These are phyloP conservation scores for Drosophila insularis DNA, from an alignment of 1,140 invertebrate genomes.

Conservation along the genomic window DNA sequence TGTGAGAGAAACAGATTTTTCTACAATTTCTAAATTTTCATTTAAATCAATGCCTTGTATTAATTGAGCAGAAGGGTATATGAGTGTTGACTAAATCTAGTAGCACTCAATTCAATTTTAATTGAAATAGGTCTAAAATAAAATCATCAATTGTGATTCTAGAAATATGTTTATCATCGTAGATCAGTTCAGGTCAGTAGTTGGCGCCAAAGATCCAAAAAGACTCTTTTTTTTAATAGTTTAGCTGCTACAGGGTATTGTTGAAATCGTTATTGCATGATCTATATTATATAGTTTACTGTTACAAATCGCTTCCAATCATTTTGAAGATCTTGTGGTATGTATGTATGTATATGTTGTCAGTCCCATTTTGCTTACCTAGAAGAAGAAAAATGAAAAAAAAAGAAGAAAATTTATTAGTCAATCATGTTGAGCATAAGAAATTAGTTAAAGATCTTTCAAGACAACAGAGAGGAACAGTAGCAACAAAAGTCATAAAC, in stretches of 20 bases:
- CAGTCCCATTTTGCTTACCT: conserved; percentile 55
- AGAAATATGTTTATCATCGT: no score
- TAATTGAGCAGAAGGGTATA: not conserved
- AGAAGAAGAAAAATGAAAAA: conserved; percentile 35
- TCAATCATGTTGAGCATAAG: conserved; percentile 38
- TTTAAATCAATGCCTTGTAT: not conserved
- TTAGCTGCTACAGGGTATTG: not conserved
- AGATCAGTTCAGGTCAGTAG: not conserved
- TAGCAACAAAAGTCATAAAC: conserved; percentile 53
- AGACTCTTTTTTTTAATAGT: not conserved
- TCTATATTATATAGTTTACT: conserved; percentile 8
- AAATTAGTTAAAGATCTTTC: conserved; percentile 38
- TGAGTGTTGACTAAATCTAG: not conserved
- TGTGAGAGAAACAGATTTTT: not conserved
- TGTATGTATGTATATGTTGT: not conserved
- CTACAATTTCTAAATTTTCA: not conserved
- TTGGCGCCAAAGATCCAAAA: no score
- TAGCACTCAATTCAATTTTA: no score
- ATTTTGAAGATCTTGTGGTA: conserved; percentile 2
- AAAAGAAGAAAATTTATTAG: conserved; percentile 43
- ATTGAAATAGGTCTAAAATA: no score
- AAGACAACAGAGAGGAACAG: conserved; percentile 17
- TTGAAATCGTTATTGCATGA: not conserved
- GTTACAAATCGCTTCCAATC: conserved; percentile 6
- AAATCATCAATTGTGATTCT: no score